phyloP scores from a whole-genome alignment of 2,113 vertebrate species.

The Notothenia rossii region DNA sequence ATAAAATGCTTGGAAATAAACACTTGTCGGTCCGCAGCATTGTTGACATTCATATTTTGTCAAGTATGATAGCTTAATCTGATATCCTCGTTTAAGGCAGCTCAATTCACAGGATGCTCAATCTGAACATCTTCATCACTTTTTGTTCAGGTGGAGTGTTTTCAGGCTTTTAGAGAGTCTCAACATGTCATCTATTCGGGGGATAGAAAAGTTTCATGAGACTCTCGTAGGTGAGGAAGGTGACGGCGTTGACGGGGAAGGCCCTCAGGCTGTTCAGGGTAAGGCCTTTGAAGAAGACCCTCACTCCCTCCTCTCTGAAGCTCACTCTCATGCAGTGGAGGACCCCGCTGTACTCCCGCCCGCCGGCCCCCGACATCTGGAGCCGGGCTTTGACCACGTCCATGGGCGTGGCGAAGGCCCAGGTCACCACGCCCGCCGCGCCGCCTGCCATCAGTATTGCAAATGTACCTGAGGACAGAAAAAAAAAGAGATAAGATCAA shows the following conservation, averaged over 20 bases:
- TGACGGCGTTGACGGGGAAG: conserved; percentile 89
- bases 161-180: not conserved
- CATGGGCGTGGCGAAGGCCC: conserved; percentile 86
- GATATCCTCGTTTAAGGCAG: not conserved
- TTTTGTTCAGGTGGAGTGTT: not conserved
- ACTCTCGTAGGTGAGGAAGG: conserved; percentile 88
- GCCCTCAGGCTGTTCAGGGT: conserved; percentile 86
- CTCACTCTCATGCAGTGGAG: conserved; percentile 86
- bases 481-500: no score
- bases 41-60: not conserved
- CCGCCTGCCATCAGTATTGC: conserved; percentile 85
- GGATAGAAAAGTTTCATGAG: conserved; percentile 78
- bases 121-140: not conserved
- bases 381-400: conserved; percentile 89
- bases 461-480: conserved; percentile 68
- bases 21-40: not conserved
- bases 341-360: conserved; percentile 78
- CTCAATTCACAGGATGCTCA: not conserved
- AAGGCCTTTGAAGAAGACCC: conserved; percentile 86
- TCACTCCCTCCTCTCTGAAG: conserved; percentile 80
- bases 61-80: not conserved
- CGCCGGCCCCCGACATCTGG: conserved; percentile 85
- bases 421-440: conserved; percentile 83
- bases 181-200: not conserved
- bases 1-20: conserved; percentile 1